Percentiles rank a stretch among this genome's conserved stretches.
phyloP scores from a whole-genome alignment of 2,888 invertebrate genomes.

The Cabera pusaria region DNA sequence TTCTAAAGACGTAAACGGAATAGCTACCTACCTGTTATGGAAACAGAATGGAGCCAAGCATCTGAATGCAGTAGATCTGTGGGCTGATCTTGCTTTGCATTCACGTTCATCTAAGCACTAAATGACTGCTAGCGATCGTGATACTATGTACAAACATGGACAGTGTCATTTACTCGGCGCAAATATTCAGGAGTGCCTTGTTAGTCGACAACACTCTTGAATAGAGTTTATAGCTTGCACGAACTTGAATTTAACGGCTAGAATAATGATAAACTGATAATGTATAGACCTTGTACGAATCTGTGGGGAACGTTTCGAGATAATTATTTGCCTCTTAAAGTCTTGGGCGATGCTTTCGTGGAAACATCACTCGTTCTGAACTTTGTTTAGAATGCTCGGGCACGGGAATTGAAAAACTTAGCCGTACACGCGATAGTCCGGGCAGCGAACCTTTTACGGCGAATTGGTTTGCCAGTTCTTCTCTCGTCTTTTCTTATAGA shows the following conservation, averaged over 20 bases:
- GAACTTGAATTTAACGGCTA: background rate
- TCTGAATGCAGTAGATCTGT: constrained; percentile 13
- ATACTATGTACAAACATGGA: constrained; percentile 42
- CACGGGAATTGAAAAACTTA: constrained; percentile 20
- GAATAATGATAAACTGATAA: background rate
- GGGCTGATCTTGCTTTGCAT: constrained; percentile 11
- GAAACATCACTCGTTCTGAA: constrained; percentile 10
- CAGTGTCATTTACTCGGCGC: constrained; percentile 34
- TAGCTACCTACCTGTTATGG: constrained; percentile 29
- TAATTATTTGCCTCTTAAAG: constrained; percentile 9
- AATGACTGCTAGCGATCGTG: constrained; percentile 41
- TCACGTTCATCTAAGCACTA: constrained; percentile 33
- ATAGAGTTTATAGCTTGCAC: constrained; percentile 19
- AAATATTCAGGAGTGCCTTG: constrained; percentile 43
- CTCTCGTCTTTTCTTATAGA: too few species aligned
- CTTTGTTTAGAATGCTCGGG: constrained; percentile 13
- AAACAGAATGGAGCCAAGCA: constrained; percentile 42
- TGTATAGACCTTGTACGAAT: background rate
- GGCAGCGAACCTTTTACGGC: background rate
- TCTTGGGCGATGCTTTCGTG: constrained; percentile 10
- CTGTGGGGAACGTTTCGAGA: constrained; percentile 4
- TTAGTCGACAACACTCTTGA: constrained; percentile 8
- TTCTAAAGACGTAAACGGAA: constrained; percentile 10
- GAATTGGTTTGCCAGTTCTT: too few species aligned
- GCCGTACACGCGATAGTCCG: constrained; percentile 12